A percentile compares a stretch with the other conserved stretches of the same genome.
phyloP scores from a whole-genome alignment of 2,113 vertebrate genomes.

The human (Homo sapiens) region DNA sequence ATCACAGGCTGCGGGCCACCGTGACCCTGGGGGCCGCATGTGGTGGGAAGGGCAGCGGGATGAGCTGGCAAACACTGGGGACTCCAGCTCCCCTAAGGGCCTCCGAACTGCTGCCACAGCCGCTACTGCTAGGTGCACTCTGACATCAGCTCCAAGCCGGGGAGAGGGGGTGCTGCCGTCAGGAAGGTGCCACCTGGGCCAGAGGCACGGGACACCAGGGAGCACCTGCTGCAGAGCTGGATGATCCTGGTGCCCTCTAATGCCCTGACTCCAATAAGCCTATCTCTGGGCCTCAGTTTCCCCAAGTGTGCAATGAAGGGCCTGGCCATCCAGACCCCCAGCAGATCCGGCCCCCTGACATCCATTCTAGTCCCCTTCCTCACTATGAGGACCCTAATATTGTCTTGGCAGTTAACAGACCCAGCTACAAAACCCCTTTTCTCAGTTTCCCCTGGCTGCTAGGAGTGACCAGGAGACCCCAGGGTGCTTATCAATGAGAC shows the following conservation, averaged over 20 bases:
- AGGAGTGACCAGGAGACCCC: neutral
- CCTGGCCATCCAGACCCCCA: neutral
- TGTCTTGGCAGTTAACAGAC: no score
- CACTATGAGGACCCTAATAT: accelerated
- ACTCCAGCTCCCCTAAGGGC: neutral
- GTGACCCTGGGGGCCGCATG: neutral
- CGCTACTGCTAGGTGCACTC: no score
- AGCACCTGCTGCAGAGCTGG: neutral
- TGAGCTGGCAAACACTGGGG: no score
- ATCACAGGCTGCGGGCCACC: neutral
- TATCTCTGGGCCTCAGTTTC: neutral
- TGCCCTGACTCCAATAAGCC: neutral
- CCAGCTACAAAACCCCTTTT: no score
- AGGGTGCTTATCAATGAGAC: neutral
- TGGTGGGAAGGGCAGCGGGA: neutral
- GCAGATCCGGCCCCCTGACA: accelerated
- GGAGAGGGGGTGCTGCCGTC: neutral
- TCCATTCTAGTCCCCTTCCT: neutral
- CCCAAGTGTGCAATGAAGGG: neutral
- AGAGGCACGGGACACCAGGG: neutral
- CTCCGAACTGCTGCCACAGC: neutral
- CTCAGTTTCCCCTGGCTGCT: neutral
- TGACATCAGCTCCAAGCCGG: neutral
- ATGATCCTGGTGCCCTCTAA: neutral
- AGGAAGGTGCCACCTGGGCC: neutral